phyloP scores from a whole-genome alignment of 2,888 invertebrate genomes.

The Pomacea canaliculata region DNA sequence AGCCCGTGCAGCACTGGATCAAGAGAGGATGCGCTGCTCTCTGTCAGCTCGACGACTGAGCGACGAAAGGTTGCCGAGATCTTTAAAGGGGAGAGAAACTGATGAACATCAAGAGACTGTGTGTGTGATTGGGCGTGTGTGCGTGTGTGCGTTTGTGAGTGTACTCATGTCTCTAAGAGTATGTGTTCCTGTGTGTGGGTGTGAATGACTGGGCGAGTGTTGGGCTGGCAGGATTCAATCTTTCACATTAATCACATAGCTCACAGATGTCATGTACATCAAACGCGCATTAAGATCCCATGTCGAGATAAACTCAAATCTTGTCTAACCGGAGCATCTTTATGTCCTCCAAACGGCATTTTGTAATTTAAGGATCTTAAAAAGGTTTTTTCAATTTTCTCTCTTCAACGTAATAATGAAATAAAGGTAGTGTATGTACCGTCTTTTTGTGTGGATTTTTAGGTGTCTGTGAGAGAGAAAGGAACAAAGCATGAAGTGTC shows the following conservation, averaged over 20 bases:
- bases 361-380: too few species aligned
- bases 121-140: slow-evolving; percentile 8
- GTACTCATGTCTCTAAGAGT: not conserved
- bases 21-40: slow-evolving; percentile 84
- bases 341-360: too few species aligned
- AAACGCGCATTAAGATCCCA: too few species aligned
- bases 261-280: too few species aligned
- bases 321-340: too few species aligned
- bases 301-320: too few species aligned
- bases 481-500: too few species aligned
- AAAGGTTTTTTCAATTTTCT: too few species aligned
- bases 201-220: not conserved
- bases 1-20: slow-evolving; percentile 82
- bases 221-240: not conserved
- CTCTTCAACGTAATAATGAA: too few species aligned
- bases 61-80: not conserved
- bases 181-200: too few species aligned
- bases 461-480: not conserved
- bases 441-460: not conserved
- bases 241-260: not conserved
- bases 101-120: not conserved
- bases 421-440: too few species aligned
- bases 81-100: too few species aligned
- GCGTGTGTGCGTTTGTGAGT: slow-evolving; percentile 7
- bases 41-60: slow-evolving; percentile 80